These are phyloP conservation scores for Hofmannophila pseudospretella DNA, from an alignment of 2,888 invertebrate species.

Conservation along the genomic window DNA sequence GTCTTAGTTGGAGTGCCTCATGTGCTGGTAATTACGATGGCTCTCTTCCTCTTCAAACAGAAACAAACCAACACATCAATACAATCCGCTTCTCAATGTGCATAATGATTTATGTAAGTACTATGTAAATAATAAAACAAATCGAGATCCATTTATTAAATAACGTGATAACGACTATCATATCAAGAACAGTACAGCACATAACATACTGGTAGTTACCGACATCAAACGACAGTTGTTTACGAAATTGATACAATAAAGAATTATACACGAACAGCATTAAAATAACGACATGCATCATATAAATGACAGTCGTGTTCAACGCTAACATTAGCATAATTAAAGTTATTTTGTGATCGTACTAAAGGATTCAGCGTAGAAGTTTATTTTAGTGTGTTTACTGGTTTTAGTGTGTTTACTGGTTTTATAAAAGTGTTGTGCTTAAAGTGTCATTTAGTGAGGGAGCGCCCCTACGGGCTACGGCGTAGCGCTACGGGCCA, in stretches of 20 bases:
- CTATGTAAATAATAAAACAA: neutral
- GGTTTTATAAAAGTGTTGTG: slow-evolving; percentile 4
- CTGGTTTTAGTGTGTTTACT: slow-evolving; percentile 3
- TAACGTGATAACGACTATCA: slow-evolving; percentile 10
- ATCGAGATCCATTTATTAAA: slow-evolving; percentile 5
- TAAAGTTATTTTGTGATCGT: slow-evolving; percentile 32
- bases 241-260: slow-evolving; percentile 22
- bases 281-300: slow-evolving; percentile 44
- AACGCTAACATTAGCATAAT: slow-evolving; percentile 38
- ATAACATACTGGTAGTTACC: slow-evolving; percentile 8
- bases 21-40: too few species aligned
- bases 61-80: too few species aligned
- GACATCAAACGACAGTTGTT: slow-evolving; percentile 6
- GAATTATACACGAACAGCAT: slow-evolving; percentile 33
- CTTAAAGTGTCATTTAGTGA: slow-evolving; percentile 23
- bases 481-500: slow-evolving; percentile 41
- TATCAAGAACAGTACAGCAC: slow-evolving; percentile 19
- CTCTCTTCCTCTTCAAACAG: too few species aligned
- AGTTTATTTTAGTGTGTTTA: slow-evolving; percentile 1
- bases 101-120: too few species aligned
- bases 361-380: slow-evolving; percentile 15
- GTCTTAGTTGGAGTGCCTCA: too few species aligned
- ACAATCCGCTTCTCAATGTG: too few species aligned
- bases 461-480: slow-evolving; percentile 19
- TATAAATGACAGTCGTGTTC: slow-evolving; percentile 46